Conservation (phyloP, 2,888 invertebrate species). For the Spicauda simplicius region DNA sequence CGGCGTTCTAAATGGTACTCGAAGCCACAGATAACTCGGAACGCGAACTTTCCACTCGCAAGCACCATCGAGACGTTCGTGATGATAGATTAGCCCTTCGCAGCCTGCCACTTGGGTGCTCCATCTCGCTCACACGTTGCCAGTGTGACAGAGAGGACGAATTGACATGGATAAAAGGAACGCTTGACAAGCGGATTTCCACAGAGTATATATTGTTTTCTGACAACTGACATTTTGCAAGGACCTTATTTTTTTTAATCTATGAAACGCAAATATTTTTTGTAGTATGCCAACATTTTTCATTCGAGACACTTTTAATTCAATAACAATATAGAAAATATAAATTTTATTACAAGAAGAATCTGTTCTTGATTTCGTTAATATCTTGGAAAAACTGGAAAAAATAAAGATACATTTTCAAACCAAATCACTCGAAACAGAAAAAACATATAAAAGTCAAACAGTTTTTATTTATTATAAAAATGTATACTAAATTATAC, state of each 20-base stretch:
- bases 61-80: conserved; percentile 34
- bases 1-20: conserved; percentile 29
- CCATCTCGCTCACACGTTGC: conserved; percentile 29
- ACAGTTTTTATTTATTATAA: no score
- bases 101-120: conserved; percentile 27
- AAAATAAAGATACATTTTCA: no score
- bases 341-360: no score
- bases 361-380: no score
- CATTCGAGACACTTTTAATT: no score
- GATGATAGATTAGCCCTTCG: conserved; percentile 38
- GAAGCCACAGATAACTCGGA: conserved; percentile 26
- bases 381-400: no score
- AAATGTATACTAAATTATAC: no score
- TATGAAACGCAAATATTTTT: background rate
- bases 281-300: no score
- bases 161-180: conserved; percentile 37
- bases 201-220: conserved; percentile 16
- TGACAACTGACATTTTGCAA: conserved; percentile 3
- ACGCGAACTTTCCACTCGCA: conserved; percentile 34
- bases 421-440: no score
- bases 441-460: no score
- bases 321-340: no score
- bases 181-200: conserved; percentile 33
- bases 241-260: background rate
- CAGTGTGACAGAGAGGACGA: conserved; percentile 15